Base-by-base conservation (phyloP, 1,140 invertebrate species). In the Camponotus pennsylvanicus region DNA sequence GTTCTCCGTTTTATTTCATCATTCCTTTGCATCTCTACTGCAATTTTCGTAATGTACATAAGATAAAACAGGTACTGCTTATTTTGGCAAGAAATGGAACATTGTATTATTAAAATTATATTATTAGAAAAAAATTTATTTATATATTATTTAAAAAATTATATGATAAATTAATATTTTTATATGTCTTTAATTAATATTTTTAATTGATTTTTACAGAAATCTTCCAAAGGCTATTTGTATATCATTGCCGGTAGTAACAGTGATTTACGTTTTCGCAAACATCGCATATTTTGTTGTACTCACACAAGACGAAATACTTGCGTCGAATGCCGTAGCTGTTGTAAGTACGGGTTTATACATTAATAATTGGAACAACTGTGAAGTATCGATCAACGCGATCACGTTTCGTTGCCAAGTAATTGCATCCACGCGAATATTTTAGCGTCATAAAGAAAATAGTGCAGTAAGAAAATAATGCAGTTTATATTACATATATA, bases 241-340 rank as follows among this genome's bases (percentile, higher is more conserved):
- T 92, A 97, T 99, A 83, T 99, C 98, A 1, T 95, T 99, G 85
- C 98, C 98, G 3, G 90, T 99, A 70, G 98, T 99, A 0, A 99
- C 99, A 0, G 93, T 97, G 3, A 98, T 99, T 85, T 99, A 99
- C 95, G 97, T 99, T 15, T 94, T 99, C 66, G 98, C 98, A 0
- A 99, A 99, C 94, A 95, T 99, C 70, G 98, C 99, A 0, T 99
- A 99, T 94, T 97, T 99, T 89, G 98, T 98, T 3, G 99, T 99
- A 37, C 95, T 99, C 32, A 97, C 97, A 8, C 97, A 97, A 0
- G 94, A 96, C 8, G 98, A 98, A 92, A 97, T 99, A 92, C 95
- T 98, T 18, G 95, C 97, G 6, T 98, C 98, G 3, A 97, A 98
- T 94, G 99, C 99, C 66, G 99, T 99, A 84, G 99, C 99, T 91